Conservation (phyloP, 2,888 invertebrate genomes). For the Eledone cirrhosa region DNA sequence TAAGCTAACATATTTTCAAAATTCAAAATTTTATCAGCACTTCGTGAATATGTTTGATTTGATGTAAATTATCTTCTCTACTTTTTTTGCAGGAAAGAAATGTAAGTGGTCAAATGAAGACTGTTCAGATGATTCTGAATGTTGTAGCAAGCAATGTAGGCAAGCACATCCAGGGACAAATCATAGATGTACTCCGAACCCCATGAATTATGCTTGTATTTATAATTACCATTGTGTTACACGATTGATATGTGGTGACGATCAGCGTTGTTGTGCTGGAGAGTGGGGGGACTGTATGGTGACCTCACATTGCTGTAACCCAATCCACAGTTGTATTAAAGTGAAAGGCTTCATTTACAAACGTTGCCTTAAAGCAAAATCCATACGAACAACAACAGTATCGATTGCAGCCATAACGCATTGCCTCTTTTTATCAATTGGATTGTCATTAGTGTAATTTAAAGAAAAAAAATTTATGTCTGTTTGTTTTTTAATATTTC, state of each 20-base stretch:
- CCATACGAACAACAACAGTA: too few species aligned
- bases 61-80: too few species aligned
- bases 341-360: slow-evolving; percentile 19
- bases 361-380: background rate
- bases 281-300: slow-evolving; percentile 13
- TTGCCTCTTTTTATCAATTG: background rate
- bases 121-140: slow-evolving; percentile 7
- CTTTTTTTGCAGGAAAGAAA: background rate
- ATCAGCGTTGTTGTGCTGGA: slow-evolving; percentile 9
- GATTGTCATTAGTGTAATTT: background rate
- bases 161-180: slow-evolving; percentile 17
- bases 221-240: slow-evolving; percentile 8
- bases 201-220: background rate
- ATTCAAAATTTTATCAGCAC: too few species aligned
- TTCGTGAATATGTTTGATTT: too few species aligned
- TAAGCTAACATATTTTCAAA: too few species aligned
- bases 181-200: slow-evolving; percentile 10
- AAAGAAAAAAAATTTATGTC: too few species aligned
- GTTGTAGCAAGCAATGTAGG: background rate
- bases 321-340: background rate
- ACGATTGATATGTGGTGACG: slow-evolving; percentile 7
- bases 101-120: slow-evolving; percentile 27
- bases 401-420: background rate
- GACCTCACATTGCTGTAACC: background rate
- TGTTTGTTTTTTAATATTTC: too few species aligned